Evolutionary conservation across 1,140 invertebrate genomes (phyloP), one percentile per base, ranked within the genome.

Genomic region (Drosophila parvula): DNA sequence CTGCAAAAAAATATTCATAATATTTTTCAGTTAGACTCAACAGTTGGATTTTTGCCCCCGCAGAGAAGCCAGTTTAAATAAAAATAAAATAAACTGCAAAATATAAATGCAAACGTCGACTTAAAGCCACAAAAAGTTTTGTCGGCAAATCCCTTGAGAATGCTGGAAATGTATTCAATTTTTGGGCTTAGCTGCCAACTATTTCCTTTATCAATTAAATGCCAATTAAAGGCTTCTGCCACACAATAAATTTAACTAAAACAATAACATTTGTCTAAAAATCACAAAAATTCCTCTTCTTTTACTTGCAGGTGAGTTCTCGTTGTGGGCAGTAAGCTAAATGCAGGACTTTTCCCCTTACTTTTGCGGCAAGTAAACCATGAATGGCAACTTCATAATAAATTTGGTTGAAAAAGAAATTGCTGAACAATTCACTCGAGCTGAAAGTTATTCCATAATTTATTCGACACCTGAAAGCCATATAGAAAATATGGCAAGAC

Each of bases 1-100:
- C 32, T 8, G 45, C n/a, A n/a, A 43, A 34, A 28, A 45, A 64
- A 74, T 75, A 74, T 74, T 74, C 55, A 74, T 61, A 71, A 71
- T 45, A 75, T 64, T 75, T 75, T 64, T 65, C 32, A 18, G 51
- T 50, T 51, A 57, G 40, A 75, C 60, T 75, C 73, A 74, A 76
- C 73, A 76, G 73, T 76, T 76, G 71, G 71, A 53, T 62, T 69
- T 53, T 45, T 14, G 14, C 12, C 36, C 18, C 36, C 18, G 18
- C 59, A 27, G 28, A 18, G 16, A 6, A 38, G 30, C n/a, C 22
- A 70, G 16, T 30, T 71, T 59, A 48, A 70, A 70, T 53, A 34
- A 61, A 62, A 74, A 73, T 34, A 28, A 7, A 27, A 41, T 27
- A 68, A 47, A 36, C 4, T 14, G 18, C 40, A 10, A n/a, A 34